phyloP scores from a whole-genome alignment of 2,113 vertebrate genomes.

The Macrotis lagotis region DNA sequence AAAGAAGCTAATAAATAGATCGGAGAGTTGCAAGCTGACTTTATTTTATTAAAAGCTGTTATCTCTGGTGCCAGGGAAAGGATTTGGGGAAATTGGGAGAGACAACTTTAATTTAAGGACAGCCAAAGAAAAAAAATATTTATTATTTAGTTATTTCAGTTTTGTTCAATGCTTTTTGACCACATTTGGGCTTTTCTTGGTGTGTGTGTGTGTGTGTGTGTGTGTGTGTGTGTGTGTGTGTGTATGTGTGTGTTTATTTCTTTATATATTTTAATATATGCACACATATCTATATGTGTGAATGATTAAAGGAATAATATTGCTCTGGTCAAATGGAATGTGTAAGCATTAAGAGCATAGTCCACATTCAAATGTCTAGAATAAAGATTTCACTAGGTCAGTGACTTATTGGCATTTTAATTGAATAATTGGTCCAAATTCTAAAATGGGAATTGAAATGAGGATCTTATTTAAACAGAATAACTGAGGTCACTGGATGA shows the following conservation, averaged over 20 bases:
- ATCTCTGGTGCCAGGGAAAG: constrained; percentile 55
- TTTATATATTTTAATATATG: background rate
- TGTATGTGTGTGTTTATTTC: background rate
- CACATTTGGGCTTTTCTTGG: background rate
- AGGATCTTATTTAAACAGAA: constrained; percentile 78
- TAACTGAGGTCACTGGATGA: constrained; percentile 71
- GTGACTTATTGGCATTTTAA: constrained; percentile 80
- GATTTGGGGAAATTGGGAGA: background rate
- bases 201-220: background rate
- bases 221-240: background rate
- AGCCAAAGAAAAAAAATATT: background rate
- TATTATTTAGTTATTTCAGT: background rate
- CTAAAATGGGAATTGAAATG: constrained; percentile 72
- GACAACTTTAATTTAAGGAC: constrained; percentile 10
- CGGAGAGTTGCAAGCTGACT: constrained; percentile 59
- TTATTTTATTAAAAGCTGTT: constrained; percentile 70
- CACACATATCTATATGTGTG: background rate
- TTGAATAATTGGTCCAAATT: constrained; percentile 81
- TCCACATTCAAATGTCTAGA: constrained; percentile 75
- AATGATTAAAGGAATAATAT: constrained; percentile 40
- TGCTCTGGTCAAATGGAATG: constrained; percentile 51
- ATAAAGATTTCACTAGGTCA: constrained; percentile 74
- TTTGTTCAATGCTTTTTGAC: background rate
- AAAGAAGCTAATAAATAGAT: constrained; percentile 55
- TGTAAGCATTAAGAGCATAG: constrained; percentile 66